Base-by-base conservation (phyloP, 1,140 invertebrate genomes). In the Caenorhabditis briggsae region DNA sequence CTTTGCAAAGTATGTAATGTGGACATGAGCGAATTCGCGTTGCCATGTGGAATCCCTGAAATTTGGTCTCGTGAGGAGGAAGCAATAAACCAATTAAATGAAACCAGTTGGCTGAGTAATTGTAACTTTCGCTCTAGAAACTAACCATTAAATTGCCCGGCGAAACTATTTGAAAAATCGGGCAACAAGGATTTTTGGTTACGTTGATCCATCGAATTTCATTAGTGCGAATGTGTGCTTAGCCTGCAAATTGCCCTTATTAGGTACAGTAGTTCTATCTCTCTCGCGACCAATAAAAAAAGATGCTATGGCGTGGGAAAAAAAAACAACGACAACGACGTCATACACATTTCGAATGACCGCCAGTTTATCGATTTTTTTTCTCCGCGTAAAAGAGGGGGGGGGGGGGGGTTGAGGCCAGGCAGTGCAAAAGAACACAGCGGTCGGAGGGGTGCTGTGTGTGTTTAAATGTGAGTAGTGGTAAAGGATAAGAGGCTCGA, bases 141-240 rank as follows among this genome's bases (percentile, higher is more conserved):
- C 70, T 50, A 12, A 78, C 70, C 70, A 78, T 78, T 78, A 50
- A 78, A 78, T 23, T 78, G 70, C 46, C 70, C 70, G 46, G 70
- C 11, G 18, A 78, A 78, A 12, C 70, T 46, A 78, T 78, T 78
- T n/a, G 70, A 50, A 23, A 78, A 78, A 46, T 78, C 70, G 46
- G 70, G 70, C 70, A 78, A 33, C 70, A 78, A 50, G 41, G 70
- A 78, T n/a, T 78, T 78, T 50, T 78, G 70, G 18, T 78, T 78
- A 78, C 23, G 70, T 78, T 78, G 70, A 78, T 78, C 70, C 70
- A 78, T 78, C n/a, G 70, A 78, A 53, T 78, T 78, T 78, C 70
- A 78, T 78, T 78, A 78, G 70, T 78, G 70, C 70, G 8, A n/a
- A 46, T 70, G 11, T 12, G 50, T 23, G 50, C 6, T 53, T 33